Base-by-base conservation (phyloP, 2,797 vertebrate species). In the Nannoperca obscura region DNA sequence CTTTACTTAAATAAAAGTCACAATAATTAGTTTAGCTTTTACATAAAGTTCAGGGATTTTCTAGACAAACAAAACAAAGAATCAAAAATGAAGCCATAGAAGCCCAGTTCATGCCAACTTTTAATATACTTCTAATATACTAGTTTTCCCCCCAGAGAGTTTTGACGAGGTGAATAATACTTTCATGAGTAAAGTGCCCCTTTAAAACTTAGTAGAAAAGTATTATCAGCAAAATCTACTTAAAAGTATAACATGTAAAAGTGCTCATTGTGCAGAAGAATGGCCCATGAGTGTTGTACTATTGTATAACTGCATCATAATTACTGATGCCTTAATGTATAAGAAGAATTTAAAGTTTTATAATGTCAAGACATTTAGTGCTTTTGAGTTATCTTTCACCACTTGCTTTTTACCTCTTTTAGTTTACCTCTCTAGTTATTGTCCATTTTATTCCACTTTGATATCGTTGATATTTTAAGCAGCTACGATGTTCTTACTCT, bases 1-100 rank as follows among this genome's bases (percentile, higher is more conserved):
- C 17, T 20, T 53, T 19, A 42, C 19, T 32, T 22, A 22, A 57
- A 70, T 58, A 8, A 68, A 74, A 70, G 34, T 69, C 19, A 38
- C 50, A 49, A 47, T 7, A 7, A 46, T 61, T 34, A 36, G 57
- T 61, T 53, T 24, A 27, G 8, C 9, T 32, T 57, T 65, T 52
- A 34, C n/a, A 58, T 15, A 52, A 52, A 50, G 11, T 6, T 49
- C 22, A 4, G 22, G 22, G 52, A 47, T 27, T 46, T 63, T 11
- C 24, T 47, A 47, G 17, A 53, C n/a, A 27, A 14, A 38, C 8
- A 40, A 11, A 72, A 44, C 19, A 20, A 20, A 55, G 17, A 54
- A 20, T 34, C 40, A 3, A 17, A 57, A 19, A 30, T 30, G 50
- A 55, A 44, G 3, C 3, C 32, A 55, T 2, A 6, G 19, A 27